phyloP scores from a whole-genome alignment of 2,113 vertebrate genomes.

The Paedocypris sp. region DNA sequence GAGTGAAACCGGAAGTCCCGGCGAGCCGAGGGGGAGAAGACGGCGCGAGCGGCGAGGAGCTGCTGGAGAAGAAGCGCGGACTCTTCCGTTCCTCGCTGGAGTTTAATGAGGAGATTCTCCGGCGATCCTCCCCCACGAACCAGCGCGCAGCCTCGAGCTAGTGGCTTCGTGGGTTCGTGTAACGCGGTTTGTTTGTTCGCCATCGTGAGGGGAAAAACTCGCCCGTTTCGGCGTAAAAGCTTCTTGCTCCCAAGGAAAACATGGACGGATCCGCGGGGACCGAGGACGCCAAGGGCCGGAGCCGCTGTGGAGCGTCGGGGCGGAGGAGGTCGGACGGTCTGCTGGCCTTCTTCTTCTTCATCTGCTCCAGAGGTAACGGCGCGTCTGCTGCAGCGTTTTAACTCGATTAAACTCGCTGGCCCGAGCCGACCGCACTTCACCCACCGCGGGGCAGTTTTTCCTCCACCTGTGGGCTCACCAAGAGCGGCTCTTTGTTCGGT shows the following conservation, averaged over 20 bases:
- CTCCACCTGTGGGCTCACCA: too few relatives aligned
- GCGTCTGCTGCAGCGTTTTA: background rate
- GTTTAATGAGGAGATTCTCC: too few relatives aligned
- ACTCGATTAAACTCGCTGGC: background rate
- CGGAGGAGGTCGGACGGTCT: background rate
- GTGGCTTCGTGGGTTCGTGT: too few relatives aligned
- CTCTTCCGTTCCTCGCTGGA: too few relatives aligned
- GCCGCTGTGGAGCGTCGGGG: background rate
- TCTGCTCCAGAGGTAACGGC: background rate
- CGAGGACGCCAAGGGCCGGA: background rate
- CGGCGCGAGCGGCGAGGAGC: background rate
- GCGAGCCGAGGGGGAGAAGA: background rate
- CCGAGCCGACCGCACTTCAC: too few relatives aligned
- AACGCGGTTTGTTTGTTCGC: too few relatives aligned
- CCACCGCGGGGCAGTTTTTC: too few relatives aligned
- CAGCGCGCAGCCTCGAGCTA: too few relatives aligned
- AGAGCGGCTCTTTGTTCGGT: too few relatives aligned
- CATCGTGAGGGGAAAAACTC: background rate
- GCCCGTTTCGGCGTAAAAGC: background rate
- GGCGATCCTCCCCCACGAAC: too few relatives aligned
- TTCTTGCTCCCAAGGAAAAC: background rate
- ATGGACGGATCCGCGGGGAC: background rate
- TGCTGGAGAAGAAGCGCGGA: background rate
- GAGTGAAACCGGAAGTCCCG: constrained; percentile 43
- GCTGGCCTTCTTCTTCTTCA: background rate